Base-by-base conservation (phyloP, 1,140 invertebrate species). In the Megalopta genalis region DNA sequence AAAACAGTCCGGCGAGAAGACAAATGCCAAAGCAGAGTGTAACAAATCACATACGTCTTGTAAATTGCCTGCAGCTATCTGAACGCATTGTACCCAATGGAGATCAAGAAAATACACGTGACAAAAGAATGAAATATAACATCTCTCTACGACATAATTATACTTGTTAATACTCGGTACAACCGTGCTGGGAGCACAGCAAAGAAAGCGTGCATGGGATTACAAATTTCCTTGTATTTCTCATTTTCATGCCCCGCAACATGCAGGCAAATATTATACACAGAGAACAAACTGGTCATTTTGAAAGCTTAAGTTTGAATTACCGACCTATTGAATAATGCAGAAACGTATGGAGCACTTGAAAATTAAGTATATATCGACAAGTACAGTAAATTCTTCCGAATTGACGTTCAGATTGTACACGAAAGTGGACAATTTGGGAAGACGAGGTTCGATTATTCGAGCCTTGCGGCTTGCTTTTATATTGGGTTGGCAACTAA, bases 141-240 rank as follows among this genome's bases (percentile, higher is more conserved):
- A 63, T 77, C 75, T 52, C 18, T 21, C 4, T 7, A 7, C 16
- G 21, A n/a, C 46, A 23, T 77, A 77, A 77, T 77, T 71, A 42
- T 54, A 71, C 46, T 71, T 71, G 68, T 71, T 77, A 77, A 77
- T 77, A 32, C 37, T 70, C 52, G 16, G 4, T 25, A 9, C 12
- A 9, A 18, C 49, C 46, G 37, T 27, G 25, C 5, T 18, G 14
- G 27, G 9, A 7, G 39, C 23, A 1, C 42, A 42, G 49, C 52
- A 52, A n/a, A 74, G 27, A 16, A 9, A 49, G 4, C 7, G 7
- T 23, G 42, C 18, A 25, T 46, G 49, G 60, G 63, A 77, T 77
- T 71, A 71, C 25, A 59, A 12, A 16, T 77, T 71, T n/a, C 25
- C 4, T 14, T 2, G 7, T 6, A n/a, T 71, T 52, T 70, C 60